Evolutionary conservation across 2,113 vertebrate genomes (phyloP).

Genomic region (Pterocles orientalis): DNA sequence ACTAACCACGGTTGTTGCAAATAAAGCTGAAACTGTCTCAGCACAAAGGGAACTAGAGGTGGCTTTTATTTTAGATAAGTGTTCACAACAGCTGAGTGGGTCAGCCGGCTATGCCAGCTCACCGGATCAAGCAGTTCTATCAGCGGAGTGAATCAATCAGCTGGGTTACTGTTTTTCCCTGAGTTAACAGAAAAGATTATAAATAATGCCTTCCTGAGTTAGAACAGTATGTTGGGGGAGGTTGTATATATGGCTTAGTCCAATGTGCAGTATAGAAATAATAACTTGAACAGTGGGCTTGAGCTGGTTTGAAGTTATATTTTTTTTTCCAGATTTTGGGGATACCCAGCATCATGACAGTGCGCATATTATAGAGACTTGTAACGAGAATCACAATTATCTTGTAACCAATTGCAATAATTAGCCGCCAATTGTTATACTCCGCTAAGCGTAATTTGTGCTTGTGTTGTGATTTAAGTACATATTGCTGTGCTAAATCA

Average conservation of each 20-base stretch:
- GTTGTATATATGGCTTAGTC: background rate
- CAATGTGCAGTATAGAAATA: background rate
- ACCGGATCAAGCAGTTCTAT: background rate
- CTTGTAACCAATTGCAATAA: background rate
- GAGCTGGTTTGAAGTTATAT: background rate
- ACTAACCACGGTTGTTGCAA: background rate
- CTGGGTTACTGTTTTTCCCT: background rate
- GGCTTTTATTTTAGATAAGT: background rate
- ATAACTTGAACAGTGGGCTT: background rate
- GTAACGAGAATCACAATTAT: background rate
- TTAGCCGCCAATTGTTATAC: background rate
- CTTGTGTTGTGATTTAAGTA: background rate
- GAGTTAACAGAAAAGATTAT: background rate
- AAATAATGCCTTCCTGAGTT: background rate
- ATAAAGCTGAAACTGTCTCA: background rate
- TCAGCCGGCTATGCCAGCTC: background rate
- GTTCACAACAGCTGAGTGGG: background rate
- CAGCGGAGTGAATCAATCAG: background rate
- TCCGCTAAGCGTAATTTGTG: background rate
- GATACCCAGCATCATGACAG: fast-evolving
- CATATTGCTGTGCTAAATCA: background rate
- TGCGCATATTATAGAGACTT: background rate
- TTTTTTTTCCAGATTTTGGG: background rate
- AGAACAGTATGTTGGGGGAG: fast-evolving
- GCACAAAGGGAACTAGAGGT: fast-evolving